These are phyloP conservation scores for Pangasius krempfi DNA, from an alignment of 2,797 vertebrate genomes.

Conservation along the genomic window DNA sequence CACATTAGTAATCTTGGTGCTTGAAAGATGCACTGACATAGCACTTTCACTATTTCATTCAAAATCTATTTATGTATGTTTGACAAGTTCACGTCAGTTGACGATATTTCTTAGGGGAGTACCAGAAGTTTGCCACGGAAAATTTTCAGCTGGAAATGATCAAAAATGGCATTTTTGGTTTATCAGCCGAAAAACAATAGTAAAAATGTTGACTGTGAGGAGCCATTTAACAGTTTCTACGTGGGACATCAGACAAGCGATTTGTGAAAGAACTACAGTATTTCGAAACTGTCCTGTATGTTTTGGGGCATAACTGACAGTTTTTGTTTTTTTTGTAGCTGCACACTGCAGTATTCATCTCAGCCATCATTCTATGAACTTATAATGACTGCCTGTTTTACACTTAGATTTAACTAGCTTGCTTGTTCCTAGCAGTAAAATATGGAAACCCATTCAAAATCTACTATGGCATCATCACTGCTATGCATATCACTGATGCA, in stretches of 20 bases:
- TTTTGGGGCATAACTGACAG: neutral
- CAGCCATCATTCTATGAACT: neutral
- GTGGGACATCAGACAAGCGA: neutral
- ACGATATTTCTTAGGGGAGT: neutral
- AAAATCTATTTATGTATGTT: neutral
- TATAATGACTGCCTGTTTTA: too few species aligned
- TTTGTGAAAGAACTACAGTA: neutral
- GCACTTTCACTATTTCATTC: neutral
- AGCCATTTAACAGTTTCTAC: neutral
- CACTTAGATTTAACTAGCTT: too few species aligned
- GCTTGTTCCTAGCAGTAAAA: too few species aligned
- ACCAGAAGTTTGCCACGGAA: too few species aligned
- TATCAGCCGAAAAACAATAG: too few species aligned
- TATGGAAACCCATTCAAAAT: neutral
- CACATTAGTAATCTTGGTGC: neutral
- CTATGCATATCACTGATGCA: too few species aligned
- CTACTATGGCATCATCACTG: too few species aligned
- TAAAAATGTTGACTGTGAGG: neutral
- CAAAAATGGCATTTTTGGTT: too few species aligned
- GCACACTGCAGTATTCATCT: too few species aligned
- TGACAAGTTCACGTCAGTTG: neutral
- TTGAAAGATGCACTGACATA: neutral
- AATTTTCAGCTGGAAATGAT: too few species aligned
- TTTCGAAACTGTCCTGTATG: neutral
- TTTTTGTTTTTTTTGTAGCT: neutral